Conservation (phyloP, 2,797 vertebrate species). For the Phrynocephalus vlangalii region DNA sequence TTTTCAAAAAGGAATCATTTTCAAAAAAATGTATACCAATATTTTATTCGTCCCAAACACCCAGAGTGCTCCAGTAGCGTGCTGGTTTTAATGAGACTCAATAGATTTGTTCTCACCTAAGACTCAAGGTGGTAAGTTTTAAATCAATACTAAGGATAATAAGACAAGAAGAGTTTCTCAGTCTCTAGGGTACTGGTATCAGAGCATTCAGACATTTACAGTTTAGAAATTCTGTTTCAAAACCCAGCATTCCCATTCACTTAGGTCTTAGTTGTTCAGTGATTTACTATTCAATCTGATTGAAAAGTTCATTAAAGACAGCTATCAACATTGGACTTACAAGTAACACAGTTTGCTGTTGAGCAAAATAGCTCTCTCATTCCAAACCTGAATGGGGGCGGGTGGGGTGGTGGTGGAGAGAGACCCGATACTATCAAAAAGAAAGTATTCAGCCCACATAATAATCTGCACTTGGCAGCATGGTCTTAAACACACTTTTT, state of each 20-base stretch:
- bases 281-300: conserved; percentile 30
- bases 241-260: conserved; percentile 24
- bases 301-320: conserved; percentile 34
- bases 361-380: background rate
- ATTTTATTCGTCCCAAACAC: conserved; percentile 64
- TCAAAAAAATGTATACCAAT: conserved; percentile 62
- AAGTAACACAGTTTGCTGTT: conserved; percentile 5
- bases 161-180: conserved; percentile 66
- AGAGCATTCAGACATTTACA: conserved; percentile 42
- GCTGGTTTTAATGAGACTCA: conserved; percentile 69
- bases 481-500: background rate
- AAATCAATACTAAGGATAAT: conserved; percentile 72
- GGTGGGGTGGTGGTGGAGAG: background rate
- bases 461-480: background rate
- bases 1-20: conserved; percentile 57
- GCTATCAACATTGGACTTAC: conserved; percentile 2
- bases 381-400: background rate
- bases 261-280: conserved; percentile 9
- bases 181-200: conserved; percentile 41
- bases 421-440: background rate
- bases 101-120: conserved; percentile 71
- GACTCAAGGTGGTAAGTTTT: conserved; percentile 71
- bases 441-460: background rate
- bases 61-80: conserved; percentile 60
- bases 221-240: conserved; percentile 47